phyloP scores from a whole-genome alignment of 2,113 vertebrate genomes.

The Semnornis frantzii region DNA sequence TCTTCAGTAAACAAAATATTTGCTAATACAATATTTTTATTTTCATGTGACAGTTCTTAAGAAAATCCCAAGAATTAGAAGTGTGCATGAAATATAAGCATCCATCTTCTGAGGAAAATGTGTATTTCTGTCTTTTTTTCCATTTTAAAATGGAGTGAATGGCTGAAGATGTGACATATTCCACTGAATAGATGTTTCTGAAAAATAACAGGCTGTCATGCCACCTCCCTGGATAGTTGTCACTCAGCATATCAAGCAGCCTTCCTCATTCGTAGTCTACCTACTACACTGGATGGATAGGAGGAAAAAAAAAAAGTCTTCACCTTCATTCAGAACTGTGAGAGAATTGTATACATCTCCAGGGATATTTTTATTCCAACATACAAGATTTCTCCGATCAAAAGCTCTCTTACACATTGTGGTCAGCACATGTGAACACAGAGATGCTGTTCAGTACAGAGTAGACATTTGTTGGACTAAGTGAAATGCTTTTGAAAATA shows the following conservation, averaged over 20 bases:
- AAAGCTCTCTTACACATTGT: background rate
- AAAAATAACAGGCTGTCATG: conserved; percentile 51
- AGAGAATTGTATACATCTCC: background rate
- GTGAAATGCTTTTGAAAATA: background rate
- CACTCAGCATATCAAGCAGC: conserved; percentile 15
- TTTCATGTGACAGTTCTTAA: background rate
- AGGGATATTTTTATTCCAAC: background rate
- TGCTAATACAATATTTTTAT: background rate
- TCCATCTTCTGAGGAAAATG: background rate
- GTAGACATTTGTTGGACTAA: fast-evolving
- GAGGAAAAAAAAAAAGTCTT: conserved; percentile 11
- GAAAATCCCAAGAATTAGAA: background rate
- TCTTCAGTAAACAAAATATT: background rate
- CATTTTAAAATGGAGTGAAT: background rate
- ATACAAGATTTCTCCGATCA: background rate
- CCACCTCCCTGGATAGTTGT: conserved; percentile 19
- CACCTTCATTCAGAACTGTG: background rate
- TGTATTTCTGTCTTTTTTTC: conserved; percentile 1
- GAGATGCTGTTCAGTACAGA: background rate
- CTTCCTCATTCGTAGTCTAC: background rate
- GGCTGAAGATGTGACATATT: conserved; percentile 17
- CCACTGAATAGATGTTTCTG: conserved; percentile 9
- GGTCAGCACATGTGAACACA: background rate
- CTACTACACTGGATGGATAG: background rate
- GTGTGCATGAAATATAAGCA: background rate